Evolutionary conservation across 2,113 vertebrate species (phyloP), one percentile per base, ranked within the genome.

Genomic region (Hydropotes inermis): DNA sequence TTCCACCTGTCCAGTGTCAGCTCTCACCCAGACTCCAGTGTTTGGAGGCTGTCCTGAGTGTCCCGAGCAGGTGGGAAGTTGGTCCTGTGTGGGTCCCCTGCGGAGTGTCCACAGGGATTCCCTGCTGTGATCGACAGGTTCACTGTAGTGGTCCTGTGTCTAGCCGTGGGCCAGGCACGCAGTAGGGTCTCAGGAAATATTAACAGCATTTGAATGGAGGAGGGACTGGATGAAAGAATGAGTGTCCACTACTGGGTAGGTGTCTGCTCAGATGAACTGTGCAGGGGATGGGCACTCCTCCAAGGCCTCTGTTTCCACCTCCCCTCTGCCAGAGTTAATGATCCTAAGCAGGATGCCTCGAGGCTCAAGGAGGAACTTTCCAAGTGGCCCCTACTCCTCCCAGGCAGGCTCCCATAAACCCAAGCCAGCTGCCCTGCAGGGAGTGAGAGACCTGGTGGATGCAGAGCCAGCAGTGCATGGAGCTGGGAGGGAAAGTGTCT

Each of bases 391-490:
- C 60, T 5, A 2, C 7, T 33, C 58, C 39, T 43, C 60, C 47
- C 1, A 14, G 33, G 15, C 30, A 45, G 30, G 45, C 1, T n/a
- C 61, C 45, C 45, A 2, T 39, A 57, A 27, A 45, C 6, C 70
- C 15, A 8, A 15, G 33, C 61, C 39, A 10, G 94, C 8, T 13
- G 84, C 67, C 74, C 36, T 33, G 28, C 0, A 4, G 12, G 45
- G 17, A 16, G 21, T 12, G 1, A 3, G 11, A 64, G 76, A n/a
- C 6, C 8, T 7, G 70, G 10, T 12, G 15, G 52, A 19, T 10
- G 0, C 4, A 11, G 11, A 10, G n/a, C 4, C 7, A 10, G 58
- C 25, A 5, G 84, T 2, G 3, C 17, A 14, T 1, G 36, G 39
- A n/a, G 30, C 61, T 33, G 64, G 55, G 23, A 55, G 12, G 28